Base-by-base conservation (phyloP, 2,888 invertebrate species). In the Cheilosia scutellata region DNA sequence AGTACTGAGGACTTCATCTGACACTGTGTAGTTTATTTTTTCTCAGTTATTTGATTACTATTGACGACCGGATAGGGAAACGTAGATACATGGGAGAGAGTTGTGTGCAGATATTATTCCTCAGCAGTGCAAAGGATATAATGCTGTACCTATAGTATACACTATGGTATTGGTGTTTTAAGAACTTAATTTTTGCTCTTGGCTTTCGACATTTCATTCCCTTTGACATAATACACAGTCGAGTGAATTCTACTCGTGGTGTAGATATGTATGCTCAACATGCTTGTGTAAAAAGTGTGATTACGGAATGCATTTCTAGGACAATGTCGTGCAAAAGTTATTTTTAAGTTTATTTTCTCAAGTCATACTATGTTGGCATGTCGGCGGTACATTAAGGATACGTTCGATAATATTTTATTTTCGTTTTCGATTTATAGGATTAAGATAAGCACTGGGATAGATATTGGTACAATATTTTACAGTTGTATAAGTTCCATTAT, bases 1-100 rank as follows among this genome's bases (percentile, higher is more conserved):
- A 25, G 20, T 1, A 20, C 20, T 2, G 20, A 20, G 20, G 40
- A 66, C 66, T 49, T 71, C 60, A 65, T 82, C 60, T 78, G 71
- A 82, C 60, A 53, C 78, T 77, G 66, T 82, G 77, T 77, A 57
- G 77, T 65, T 72, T 31, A 60, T 68, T 66, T 68, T 57, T 33
- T 66, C 66, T 76, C 62, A 42, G 51, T 63, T 82, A 82, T 82
- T 82, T 76, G 82, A 82, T 82, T 70, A 70, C 76, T 76, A 63
- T 76, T 83, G 82, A 83, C 72, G 78, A 78, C 72, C 60, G 78
- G 33, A 51, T 55, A 29, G 72, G 49, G 33, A 78, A 68, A 62
- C 31, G 40, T 25, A 49, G 0, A 51, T 25, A 27, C 72, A 53
- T 47, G 31, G 49, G 40, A 47, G 33, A 58, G 42, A 44, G 65